Percentiles rank a stretch among this genome's conserved stretches.
Conservation (phyloP, 2,797 vertebrate genomes). For the Amblyraja radiata region DNA sequence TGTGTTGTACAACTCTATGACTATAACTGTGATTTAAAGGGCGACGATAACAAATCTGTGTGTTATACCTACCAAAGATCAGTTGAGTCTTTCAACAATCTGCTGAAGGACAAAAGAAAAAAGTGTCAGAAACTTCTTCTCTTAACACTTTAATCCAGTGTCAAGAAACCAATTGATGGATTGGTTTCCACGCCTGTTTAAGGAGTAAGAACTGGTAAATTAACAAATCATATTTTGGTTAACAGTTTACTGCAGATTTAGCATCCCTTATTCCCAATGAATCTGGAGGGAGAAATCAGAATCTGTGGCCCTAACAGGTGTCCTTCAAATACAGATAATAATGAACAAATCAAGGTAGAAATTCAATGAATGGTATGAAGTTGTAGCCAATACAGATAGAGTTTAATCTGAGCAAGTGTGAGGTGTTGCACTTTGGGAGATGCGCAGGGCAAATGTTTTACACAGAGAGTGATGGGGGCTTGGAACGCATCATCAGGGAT, state of each 20-base stretch:
- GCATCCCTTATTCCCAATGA: neutral
- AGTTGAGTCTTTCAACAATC: neutral
- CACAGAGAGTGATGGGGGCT: too few species aligned
- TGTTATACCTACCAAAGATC: slow-evolving; percentile 13
- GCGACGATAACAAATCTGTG: neutral
- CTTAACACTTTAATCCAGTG: neutral
- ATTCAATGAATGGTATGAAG: too few species aligned
- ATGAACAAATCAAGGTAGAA: too few species aligned
- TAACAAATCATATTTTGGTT: neutral
- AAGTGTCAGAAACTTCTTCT: slow-evolving; percentile 1
- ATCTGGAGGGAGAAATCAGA: neutral
- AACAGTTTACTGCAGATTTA: neutral
- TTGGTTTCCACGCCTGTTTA: neutral
- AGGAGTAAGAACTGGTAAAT: neutral
- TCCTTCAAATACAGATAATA: too few species aligned
- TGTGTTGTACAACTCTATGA: too few species aligned
- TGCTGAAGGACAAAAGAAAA: slow-evolving; percentile 2
- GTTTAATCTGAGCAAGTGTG: too few species aligned
- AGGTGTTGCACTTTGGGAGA: too few species aligned
- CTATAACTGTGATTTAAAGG: neutral
- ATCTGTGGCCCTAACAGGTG: too few species aligned
- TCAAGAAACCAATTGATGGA: neutral
- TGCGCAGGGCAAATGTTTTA: too few species aligned
- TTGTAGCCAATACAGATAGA: too few species aligned
- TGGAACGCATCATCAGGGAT: too few species aligned